Evolutionary conservation across 2,113 vertebrate genomes (phyloP), one percentile per base, ranked within the genome.

Genomic region (Furnarius figulus): DNA sequence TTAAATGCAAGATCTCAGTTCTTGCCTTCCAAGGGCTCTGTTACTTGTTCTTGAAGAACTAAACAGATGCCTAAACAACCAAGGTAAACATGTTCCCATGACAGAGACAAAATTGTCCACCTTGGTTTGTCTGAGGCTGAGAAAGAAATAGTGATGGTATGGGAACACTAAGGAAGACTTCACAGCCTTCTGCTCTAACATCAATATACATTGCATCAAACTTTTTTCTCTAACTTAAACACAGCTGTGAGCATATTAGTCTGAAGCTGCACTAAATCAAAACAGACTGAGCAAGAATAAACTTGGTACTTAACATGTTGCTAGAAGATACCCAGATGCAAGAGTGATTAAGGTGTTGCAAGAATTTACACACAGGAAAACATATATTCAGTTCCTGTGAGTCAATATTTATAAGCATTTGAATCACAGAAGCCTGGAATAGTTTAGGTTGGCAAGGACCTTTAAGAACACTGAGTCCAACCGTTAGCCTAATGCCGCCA

Each of bases 221-320:
- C 9, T 49, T 68, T 75, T 40, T 86, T 55, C 80, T 79, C 28
- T 67, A 90, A 76, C 25, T n/a, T 74, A 93, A 95, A 93, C 88
- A 96, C 85, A 96, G 85, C 77, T 95, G 96, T 63, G 12, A 81
- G n/a, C 46, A 58, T n/a, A 72, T 53, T 90, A 90, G 52, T 78
- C 39, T 90, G 90, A 94, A 85, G 63, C 25, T 24, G 18, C 82
- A 62, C 44, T 83, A 86, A 90, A 92, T 35, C 53, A 63, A 95
- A 93, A 88, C 63, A 89, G 79, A 83, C 30, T 65, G 63, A 81
- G 35, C 72, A 92, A 90, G 89, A 95, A 83, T 62, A 97, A 93
- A 90, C 86, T 86, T 42, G 72, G 35, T 66, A 84, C 47, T 89
- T 78, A 86, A 50, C 2, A 2, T 63, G 56, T 77, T 86, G 49